These are phyloP conservation scores for Argynnis bischoffii DNA, from an alignment of 2,888 invertebrate species.

Conservation along the genomic window DNA sequence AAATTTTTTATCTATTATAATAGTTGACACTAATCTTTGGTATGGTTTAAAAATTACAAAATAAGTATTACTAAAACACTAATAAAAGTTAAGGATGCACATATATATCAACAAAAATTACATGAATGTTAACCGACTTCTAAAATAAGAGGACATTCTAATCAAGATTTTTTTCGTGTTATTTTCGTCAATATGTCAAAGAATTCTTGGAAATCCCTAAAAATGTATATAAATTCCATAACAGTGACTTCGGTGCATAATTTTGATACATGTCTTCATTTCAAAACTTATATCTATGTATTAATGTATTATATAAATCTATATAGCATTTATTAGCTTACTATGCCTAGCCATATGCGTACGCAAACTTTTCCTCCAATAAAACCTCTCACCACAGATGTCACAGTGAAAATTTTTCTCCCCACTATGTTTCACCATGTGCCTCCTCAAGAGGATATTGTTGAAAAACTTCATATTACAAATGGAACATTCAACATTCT, in stretches of 20 bases:
- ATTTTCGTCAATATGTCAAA: no score
- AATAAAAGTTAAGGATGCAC: no score
- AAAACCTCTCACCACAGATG: conserved; percentile 82
- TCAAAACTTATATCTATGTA: no score
- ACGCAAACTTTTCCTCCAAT: conserved; percentile 83
- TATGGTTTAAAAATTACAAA: background rate
- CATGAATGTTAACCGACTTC: no score
- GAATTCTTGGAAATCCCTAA: no score
- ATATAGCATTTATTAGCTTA: conserved; percentile 52
- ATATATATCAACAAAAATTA: no score
- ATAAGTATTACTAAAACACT: background rate
- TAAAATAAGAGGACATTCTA: no score
- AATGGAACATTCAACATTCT: conserved; percentile 71
- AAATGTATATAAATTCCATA: no score
- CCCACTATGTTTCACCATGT: conserved; percentile 77
- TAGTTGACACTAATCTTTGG: conserved; percentile 3
- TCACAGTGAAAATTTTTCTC: conserved; percentile 83
- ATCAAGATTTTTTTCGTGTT: no score
- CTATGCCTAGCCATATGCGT: conserved; percentile 79
- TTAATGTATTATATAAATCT: conserved; percentile 12
- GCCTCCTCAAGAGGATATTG: conserved; percentile 66
- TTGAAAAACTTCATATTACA: conserved; percentile 76
- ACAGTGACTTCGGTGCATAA: background rate
- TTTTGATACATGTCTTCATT: no score
- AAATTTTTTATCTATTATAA: no score